Percentiles rank a stretch among this genome's conserved stretches.
These are phyloP conservation scores for Schizaphis graminum DNA, from an alignment of 2,888 invertebrate genomes.

Conservation along the genomic window DNA sequence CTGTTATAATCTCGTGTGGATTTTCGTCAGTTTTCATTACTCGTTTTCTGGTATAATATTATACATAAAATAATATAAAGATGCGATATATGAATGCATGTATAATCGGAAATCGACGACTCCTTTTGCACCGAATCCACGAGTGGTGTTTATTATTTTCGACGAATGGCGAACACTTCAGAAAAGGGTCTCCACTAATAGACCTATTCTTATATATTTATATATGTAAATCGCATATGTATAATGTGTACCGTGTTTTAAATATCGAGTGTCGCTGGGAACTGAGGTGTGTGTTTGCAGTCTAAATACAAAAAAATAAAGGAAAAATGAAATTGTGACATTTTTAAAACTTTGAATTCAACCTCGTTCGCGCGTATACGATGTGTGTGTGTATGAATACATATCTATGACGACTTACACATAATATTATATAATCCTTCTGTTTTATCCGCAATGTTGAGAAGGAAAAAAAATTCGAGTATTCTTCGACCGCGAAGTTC, in stretches of 20 bases:
- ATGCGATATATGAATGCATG: not conserved
- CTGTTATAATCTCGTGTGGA: not conserved
- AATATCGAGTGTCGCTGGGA: not conserved
- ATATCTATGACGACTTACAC: not conserved
- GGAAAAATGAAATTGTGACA: not conserved
- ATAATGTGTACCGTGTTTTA: not conserved
- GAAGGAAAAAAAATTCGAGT: not conserved
- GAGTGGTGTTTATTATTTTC: not conserved
- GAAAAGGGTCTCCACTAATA: not conserved
- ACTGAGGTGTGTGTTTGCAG: not conserved
- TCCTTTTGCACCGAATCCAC: not conserved
- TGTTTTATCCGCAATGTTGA: not conserved
- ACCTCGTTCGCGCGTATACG: too few relatives aligned
- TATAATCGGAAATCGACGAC: not conserved
- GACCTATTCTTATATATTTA: not conserved
- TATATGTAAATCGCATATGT: not conserved
- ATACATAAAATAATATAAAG: not conserved
- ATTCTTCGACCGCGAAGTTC: not conserved
- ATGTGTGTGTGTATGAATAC: not conserved
- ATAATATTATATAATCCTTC: not conserved
- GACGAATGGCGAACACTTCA: not conserved
- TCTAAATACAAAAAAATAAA: not conserved
- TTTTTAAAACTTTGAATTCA: constrained; percentile 10
- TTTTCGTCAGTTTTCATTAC: not conserved
- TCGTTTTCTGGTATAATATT: not conserved